Evolutionary conservation across 2,888 invertebrate species (phyloP).

Genomic region (Carabus problematicus): DNA sequence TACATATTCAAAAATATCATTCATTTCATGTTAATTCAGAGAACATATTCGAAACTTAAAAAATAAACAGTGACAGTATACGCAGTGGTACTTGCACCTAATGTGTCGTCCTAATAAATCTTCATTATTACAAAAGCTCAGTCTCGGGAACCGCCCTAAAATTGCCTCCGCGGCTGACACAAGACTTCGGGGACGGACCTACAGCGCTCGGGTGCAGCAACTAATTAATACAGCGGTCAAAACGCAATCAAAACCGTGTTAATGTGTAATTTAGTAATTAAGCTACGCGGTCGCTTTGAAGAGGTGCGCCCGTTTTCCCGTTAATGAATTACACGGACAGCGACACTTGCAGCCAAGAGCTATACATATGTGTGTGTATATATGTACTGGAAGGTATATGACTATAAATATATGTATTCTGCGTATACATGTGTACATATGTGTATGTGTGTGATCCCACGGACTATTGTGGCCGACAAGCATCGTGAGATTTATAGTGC

Average conservation of each 20-base stretch:
- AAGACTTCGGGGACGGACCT: background rate
- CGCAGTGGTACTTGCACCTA: background rate
- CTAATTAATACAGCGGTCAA: slow-evolving; percentile 53
- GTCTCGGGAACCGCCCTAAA: background rate
- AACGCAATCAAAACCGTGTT: slow-evolving; percentile 52
- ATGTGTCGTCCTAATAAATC: slow-evolving; percentile 26
- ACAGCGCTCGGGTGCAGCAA: slow-evolving; percentile 40
- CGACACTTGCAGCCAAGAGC: slow-evolving; percentile 11
- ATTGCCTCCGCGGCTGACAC: background rate
- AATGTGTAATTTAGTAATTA: slow-evolving; percentile 56
- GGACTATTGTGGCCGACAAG: background rate
- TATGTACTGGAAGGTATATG: too few species aligned
- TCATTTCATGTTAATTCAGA: too few species aligned
- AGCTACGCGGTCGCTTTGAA: slow-evolving; percentile 37
- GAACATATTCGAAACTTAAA: background rate
- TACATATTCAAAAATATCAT: too few species aligned
- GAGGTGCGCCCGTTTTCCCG: slow-evolving; percentile 21
- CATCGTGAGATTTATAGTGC: slow-evolving; percentile 11
- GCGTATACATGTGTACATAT: background rate
- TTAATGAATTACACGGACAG: slow-evolving; percentile 28
- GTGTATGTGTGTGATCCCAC: slow-evolving; percentile 3
- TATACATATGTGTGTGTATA: slow-evolving; percentile 1
- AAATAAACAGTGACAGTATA: background rate
- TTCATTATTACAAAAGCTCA: slow-evolving; percentile 37
- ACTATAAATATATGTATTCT: background rate